Conservation (phyloP, 2,113 vertebrate genomes). For the Macquaria australasica region DNA sequence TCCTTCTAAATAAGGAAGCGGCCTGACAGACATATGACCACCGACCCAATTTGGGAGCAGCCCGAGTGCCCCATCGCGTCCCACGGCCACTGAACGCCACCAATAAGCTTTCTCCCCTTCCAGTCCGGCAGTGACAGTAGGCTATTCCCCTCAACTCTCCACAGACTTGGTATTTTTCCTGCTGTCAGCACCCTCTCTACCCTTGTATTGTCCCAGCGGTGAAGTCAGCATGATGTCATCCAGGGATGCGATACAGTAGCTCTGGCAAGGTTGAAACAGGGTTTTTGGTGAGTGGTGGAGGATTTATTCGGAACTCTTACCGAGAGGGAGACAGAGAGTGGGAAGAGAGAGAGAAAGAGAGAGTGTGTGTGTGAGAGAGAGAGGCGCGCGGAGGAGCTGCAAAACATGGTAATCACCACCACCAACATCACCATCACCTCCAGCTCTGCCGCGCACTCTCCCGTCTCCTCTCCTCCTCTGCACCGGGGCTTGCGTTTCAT, state of each 20-base stretch:
- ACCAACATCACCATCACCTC: constrained; percentile 79
- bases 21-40: constrained; percentile 83
- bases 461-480: constrained; percentile 85
- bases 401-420: constrained; percentile 90
- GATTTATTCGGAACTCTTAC: constrained; percentile 63
- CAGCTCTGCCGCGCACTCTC: constrained; percentile 84
- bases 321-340: constrained; percentile 57
- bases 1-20: constrained; percentile 93
- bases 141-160: constrained; percentile 59
- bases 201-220: constrained; percentile 79
- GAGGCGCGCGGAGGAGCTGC: constrained; percentile 78
- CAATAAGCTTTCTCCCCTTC: constrained; percentile 81
- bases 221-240: constrained; percentile 88
- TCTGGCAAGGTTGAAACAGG: constrained; percentile 84
- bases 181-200: constrained; percentile 54
- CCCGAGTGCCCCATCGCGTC: constrained; percentile 76
- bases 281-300: constrained; percentile 80
- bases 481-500: constrained; percentile 89
- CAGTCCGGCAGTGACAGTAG: constrained; percentile 78
- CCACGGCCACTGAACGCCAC: constrained; percentile 65
- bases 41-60: constrained; percentile 87
- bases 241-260: constrained; percentile 80
- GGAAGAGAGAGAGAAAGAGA: constrained; percentile 43
- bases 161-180: constrained; percentile 56
- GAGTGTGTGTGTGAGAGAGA: constrained; percentile 54